A percentile compares a stretch with the other conserved stretches of the same genome.
These are phyloP conservation scores for Delphinus delphis DNA, from an alignment of 2,113 vertebrate species.

Conservation along the genomic window DNA sequence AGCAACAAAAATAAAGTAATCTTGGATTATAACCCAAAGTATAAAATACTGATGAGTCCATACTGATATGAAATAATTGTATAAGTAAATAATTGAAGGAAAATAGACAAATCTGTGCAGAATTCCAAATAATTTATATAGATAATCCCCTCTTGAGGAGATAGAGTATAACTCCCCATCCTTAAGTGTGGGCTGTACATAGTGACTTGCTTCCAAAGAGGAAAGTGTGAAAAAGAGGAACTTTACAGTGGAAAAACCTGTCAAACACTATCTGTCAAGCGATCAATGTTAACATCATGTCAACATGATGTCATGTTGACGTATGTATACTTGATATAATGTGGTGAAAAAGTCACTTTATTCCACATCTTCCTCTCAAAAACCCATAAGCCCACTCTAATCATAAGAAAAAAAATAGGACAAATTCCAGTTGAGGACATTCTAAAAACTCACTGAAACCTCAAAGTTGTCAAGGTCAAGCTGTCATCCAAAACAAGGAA, in stretches of 20 bases:
- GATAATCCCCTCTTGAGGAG: background rate
- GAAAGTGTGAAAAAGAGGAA: background rate
- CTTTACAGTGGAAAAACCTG: background rate
- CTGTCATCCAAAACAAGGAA: background rate
- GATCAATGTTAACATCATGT: background rate
- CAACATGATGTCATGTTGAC: background rate
- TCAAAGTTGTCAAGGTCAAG: background rate
- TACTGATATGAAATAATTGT: background rate
- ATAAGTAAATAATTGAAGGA: background rate
- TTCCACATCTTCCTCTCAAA: background rate
- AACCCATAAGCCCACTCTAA: background rate
- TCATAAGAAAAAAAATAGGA: background rate
- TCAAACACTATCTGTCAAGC: background rate
- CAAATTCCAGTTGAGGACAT: background rate
- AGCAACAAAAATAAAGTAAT: background rate
- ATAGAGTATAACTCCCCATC: background rate
- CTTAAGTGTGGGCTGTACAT: background rate
- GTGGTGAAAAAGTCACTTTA: background rate
- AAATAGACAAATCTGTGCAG: background rate
- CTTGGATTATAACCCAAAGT: background rate
- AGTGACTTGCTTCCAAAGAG: background rate
- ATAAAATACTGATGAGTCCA: background rate
- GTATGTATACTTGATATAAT: background rate
- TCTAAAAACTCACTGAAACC: background rate
- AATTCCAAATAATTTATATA: background rate